Conservation (phyloP, 53 echinoderm and acorn worm genomes). For the Hippasteria phrygiana region DNA sequence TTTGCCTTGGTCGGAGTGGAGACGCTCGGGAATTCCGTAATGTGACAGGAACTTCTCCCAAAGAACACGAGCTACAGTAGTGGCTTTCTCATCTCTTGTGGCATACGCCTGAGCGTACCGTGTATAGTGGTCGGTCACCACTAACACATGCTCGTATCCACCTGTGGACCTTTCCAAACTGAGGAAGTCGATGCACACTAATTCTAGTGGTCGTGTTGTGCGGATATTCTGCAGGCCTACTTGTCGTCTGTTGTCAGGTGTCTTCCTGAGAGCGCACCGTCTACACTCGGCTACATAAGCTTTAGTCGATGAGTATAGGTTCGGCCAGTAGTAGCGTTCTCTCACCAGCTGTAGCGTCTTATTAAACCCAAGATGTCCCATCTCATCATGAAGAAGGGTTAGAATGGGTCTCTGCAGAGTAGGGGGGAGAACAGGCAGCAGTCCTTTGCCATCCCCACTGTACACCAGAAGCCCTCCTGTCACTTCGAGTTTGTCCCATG, state of each 20-base stretch:
- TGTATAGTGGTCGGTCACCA: conserved; percentile 18
- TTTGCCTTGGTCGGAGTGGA: conserved; percentile 44
- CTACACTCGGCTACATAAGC: conserved; percentile 1
- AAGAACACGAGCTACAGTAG: not conserved
- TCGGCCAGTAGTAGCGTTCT: conserved; percentile 4
- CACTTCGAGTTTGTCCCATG: no score
- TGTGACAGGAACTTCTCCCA: not conserved
- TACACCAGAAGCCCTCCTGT: no score
- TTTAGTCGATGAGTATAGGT: not conserved
- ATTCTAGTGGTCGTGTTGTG: conserved; percentile 1
- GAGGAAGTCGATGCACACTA: conserved; percentile 18
- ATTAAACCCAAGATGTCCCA: conserved; percentile 17
- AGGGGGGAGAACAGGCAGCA: no score
- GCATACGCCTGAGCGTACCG: not conserved
- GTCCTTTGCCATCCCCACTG: no score
- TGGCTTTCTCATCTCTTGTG: not conserved
- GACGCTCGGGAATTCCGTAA: conserved; percentile 19
- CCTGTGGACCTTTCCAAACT: not conserved
- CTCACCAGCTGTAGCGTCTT: not conserved
- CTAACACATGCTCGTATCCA: conserved; percentile 10
- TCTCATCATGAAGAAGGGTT: conserved; percentile 41
- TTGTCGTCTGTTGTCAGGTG: no score
- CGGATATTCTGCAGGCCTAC: not conserved
- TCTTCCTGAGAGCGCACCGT: not conserved
- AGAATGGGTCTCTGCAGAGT: no score